phyloP scores from a whole-genome alignment of 1,140 invertebrate species.

The Aleiodes sp. region DNA sequence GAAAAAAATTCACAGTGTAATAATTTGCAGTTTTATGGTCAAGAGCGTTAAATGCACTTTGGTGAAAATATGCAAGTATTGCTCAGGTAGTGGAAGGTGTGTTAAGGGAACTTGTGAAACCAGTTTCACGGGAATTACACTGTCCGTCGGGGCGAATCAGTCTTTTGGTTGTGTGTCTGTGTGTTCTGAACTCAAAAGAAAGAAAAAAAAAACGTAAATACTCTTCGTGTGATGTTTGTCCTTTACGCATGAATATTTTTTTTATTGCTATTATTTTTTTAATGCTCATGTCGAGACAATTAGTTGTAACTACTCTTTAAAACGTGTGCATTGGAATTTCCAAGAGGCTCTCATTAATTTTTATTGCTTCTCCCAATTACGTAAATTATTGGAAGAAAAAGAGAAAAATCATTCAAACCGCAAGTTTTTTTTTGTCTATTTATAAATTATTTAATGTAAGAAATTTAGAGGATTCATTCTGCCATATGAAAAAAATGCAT shows the following conservation, averaged over 20 bases:
- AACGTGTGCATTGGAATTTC: neutral
- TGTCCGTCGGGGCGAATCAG: neutral
- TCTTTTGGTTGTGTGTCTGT: too few species aligned
- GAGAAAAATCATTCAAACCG: too few species aligned
- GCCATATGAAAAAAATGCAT: neutral
- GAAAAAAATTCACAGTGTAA: neutral
- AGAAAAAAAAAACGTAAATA: neutral
- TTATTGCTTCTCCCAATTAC: neutral
- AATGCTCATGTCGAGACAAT: neutral
- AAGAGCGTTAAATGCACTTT: neutral
- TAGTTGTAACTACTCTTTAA: neutral
- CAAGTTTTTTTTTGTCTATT: neutral
- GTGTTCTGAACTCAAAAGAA: neutral
- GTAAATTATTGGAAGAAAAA: neutral
- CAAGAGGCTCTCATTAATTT: neutral
- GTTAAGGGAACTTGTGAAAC: constrained; percentile 36
- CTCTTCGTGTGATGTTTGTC: constrained; percentile 16
- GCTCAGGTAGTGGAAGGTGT: constrained; percentile 4
- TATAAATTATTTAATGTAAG: neutral
- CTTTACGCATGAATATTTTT: neutral
- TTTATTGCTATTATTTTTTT: too few species aligned
- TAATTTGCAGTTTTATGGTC: neutral
- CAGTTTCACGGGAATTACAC: constrained; percentile 24
- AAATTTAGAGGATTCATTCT: neutral
- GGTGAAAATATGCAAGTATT: neutral